A percentile compares a stretch with the other conserved stretches of the same genome.
These are phyloP conservation scores for Takifugu ocellatus DNA, from an alignment of 2,797 vertebrate species.

Conservation along the genomic window DNA sequence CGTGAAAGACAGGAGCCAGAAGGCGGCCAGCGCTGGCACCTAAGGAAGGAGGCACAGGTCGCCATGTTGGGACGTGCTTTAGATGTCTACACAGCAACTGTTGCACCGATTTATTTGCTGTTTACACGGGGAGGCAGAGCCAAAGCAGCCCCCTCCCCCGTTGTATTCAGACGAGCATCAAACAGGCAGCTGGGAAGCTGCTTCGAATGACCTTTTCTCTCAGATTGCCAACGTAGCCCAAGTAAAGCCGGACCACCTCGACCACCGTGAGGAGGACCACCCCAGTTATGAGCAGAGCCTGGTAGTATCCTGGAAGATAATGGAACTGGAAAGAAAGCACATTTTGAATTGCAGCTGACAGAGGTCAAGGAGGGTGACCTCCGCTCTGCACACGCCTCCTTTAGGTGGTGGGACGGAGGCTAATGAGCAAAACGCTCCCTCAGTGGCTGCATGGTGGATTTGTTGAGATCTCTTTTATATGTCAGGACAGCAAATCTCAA, in stretches of 20 bases:
- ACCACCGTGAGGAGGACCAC: slow-evolving; percentile 74
- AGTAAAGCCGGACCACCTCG: slow-evolving; percentile 79
- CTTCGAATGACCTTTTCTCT: slow-evolving; percentile 79
- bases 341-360: neutral
- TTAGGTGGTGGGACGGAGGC: no score
- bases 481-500: no score
- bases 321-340: slow-evolving; percentile 66
- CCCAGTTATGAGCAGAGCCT: slow-evolving; percentile 77
- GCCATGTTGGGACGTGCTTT: slow-evolving; percentile 2
- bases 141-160: slow-evolving; percentile 16
- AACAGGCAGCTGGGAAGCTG: slow-evolving; percentile 14
- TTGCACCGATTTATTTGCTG: neutral
- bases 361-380: no score
- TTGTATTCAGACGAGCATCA: slow-evolving; percentile 16
- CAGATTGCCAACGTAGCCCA: slow-evolving; percentile 86
- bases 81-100: slow-evolving; percentile 12
- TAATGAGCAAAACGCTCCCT: no score
- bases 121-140: neutral
- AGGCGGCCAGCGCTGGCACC: slow-evolving; percentile 85
- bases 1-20: slow-evolving; percentile 83
- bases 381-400: no score
- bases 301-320: slow-evolving; percentile 80
- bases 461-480: no score
- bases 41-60: slow-evolving; percentile 47
- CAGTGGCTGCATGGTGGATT: no score